Evolutionary conservation across 2,888 invertebrate genomes (phyloP), one percentile per base, ranked within the genome.

Genomic region (Drosophila aldrichi): DNA sequence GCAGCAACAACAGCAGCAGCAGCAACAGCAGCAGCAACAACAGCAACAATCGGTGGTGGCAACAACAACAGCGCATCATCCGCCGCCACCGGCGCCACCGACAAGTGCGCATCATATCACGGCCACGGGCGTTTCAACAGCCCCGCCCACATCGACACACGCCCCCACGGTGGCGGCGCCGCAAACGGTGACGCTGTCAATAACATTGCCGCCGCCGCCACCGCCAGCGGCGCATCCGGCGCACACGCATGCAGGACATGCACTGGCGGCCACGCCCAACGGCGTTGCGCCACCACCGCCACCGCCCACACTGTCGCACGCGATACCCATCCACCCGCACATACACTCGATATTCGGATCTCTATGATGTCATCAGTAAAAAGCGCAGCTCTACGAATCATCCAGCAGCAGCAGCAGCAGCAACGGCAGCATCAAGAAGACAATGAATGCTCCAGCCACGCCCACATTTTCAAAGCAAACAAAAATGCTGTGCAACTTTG

Each of bases 301-400:
- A 59, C 85, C 91, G 59, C 84, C 91, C 52, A 86, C 92, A 68
- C 77, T 92, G 69, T 92, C 92, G 64, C 92, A 92, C 73, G 92
- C 92, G 64, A 92, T 92, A 87, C 92, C 92, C 81, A 90, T 92
- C 86, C 92, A 92, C 88, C 92, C 92, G 72, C 92, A 92, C 80
- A 92, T 92, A 90, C 93, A 93, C 92, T 93, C 92, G 90, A 93
- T 93, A 91, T 93, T 93, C 90, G 92, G 92, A 93, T 93, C 92
- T 92, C 92, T 92, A 92, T 93, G 93, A 93, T 93, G 92, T 90
- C 92, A 92, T 85, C 90, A 92, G 87, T 90, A 90, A 81, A 81
- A 74, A 52, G 52, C 51, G 38, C 77, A 80, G 54, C 41, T 77
- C 49, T 38, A 62, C 67, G 46, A 61, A 56, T 49, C 69, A 70